These are phyloP conservation scores for Nomada ferruginata DNA, from an alignment of 2,888 invertebrate genomes.

Conservation along the genomic window DNA sequence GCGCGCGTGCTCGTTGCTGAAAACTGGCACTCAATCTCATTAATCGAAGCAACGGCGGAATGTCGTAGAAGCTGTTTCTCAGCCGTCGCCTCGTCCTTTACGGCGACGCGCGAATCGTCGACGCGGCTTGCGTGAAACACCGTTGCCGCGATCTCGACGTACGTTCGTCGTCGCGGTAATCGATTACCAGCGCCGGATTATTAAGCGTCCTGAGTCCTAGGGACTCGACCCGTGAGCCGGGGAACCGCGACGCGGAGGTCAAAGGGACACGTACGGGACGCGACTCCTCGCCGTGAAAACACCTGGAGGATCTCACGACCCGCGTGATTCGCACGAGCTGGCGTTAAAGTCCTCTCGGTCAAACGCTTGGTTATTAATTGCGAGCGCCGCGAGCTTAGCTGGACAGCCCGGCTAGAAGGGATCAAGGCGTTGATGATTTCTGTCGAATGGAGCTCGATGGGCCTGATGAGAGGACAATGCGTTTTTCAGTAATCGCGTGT, in stretches of 20 bases:
- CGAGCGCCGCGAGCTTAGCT: slow-evolving; percentile 25
- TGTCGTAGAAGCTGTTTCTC: slow-evolving; percentile 57
- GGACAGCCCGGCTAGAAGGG: neutral
- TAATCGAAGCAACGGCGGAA: slow-evolving; percentile 70
- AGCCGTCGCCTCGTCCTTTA: slow-evolving; percentile 12
- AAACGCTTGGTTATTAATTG: slow-evolving; percentile 45
- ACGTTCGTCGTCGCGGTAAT: slow-evolving; percentile 65
- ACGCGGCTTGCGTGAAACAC: neutral
- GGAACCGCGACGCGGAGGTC: slow-evolving; percentile 65
- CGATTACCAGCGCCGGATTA: slow-evolving; percentile 68
- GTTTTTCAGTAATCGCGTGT: too few species aligned
- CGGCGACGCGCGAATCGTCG: slow-evolving; percentile 57
- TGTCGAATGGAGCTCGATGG: too few species aligned
- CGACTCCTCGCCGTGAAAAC: slow-evolving; percentile 60
- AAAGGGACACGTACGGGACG: slow-evolving; percentile 63
- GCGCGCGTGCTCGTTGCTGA: slow-evolving; percentile 54
- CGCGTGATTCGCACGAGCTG: slow-evolving; percentile 14
- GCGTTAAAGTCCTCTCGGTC: slow-evolving; percentile 13
- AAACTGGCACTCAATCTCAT: slow-evolving; percentile 69
- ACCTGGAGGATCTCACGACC: slow-evolving; percentile 40
- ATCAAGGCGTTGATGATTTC: neutral
- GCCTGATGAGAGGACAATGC: too few species aligned
- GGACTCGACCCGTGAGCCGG: slow-evolving; percentile 34
- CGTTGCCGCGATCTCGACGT: slow-evolving; percentile 45
- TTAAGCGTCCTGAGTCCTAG: slow-evolving; percentile 57